Evolutionary conservation across 1,140 invertebrate species (phyloP), one percentile per base, ranked within the genome.

Genomic region (Chironomus striatipennis): DNA sequence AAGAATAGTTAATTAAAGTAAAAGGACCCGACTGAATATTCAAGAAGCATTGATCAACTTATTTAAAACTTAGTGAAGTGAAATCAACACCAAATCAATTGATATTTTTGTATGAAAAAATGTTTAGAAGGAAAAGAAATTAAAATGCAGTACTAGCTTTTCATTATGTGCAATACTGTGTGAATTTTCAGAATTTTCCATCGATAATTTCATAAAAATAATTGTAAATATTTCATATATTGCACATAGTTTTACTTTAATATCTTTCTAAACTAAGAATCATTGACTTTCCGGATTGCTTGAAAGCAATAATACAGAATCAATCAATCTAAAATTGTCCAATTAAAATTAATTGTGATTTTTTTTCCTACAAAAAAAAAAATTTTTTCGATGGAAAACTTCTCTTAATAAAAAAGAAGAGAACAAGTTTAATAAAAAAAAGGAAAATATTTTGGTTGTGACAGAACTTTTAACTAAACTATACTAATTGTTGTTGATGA

Each of bases 151-250:
- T 57, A 57, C 47, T 57, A 57, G 47, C 12, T 57, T 57, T 57
- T 57, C 47, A 57, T n/a, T 57, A 57, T 57, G 47, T 57, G 65
- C 18, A 70, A 70, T 20, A 70, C 9, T 70, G 65, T 20, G 65
- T 70, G 65, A 70, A 70, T 70, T 70, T 70, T 70, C 65, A 70
- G 17, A 70, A 70, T 70, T 70, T 70, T 70, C 65, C 18, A 18
- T 18, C 17, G 9, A 20, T 70, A 20, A 70, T 20, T 20, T 20
- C 17, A 70, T 9, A 70, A 70, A 70, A 70, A 70, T 10, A 20
- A 8, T 70, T 70, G 65, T 70, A 70, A 70, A 70, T 70, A 70
- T 70, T 21, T 70, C 20, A 70, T 70, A 70, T 70, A 70, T 12
- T 70, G 47, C 47, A 70, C 65, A 20, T 70, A 70, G 18, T 18